Evolutionary conservation across 2,888 invertebrate species (phyloP), one percentile per base, ranked within the genome.

Genomic region (Apomyelois bistriatella): DNA sequence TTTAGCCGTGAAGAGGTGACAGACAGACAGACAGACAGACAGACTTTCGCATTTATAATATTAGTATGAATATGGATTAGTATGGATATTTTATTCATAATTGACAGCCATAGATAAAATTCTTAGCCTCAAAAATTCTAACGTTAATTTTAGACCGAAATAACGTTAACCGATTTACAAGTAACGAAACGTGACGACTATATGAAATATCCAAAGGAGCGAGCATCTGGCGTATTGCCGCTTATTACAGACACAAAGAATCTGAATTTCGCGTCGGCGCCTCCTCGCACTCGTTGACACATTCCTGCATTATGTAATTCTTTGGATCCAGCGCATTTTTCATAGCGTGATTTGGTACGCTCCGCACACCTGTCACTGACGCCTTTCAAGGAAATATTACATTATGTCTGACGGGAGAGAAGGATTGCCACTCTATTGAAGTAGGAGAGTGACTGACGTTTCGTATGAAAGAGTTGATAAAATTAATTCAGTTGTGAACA

Each of bases 221-320:
- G 66, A 70, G 68, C 79, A 78, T 75, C 79, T 79, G 77, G 73
- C 75, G 72, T 74, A 75, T 72, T 72, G 70, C 70, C 65, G 74
- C 81, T 85, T 85, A 81, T 84, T 84, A 82, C 76, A 61, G 61
- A 72, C 79, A 85, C 85, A 85, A 85, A 85, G 83, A 80, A 82
- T 83, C 75, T 70, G 69, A 70, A 74, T 72, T 74, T 51, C 55
- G 53, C 58, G 57, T 57, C 61, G 66, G 58, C 60, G 57, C 52
- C 58, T 52, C 48, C 55, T 17, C 37, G 71, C 65, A 68, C 73
- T 66, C 76, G 75, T 76, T 79, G 85, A 82, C 85, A 85, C 79
- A 78, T 82, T 70, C 79, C 68, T 75, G 82, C 79, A 81, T 85
- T 84, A 84, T 79, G 79, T 84, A 80, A 82, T 79, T 75, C 81